Evolutionary conservation across 2,888 invertebrate species (phyloP).

Genomic region (Onthophagus sagittarius): DNA sequence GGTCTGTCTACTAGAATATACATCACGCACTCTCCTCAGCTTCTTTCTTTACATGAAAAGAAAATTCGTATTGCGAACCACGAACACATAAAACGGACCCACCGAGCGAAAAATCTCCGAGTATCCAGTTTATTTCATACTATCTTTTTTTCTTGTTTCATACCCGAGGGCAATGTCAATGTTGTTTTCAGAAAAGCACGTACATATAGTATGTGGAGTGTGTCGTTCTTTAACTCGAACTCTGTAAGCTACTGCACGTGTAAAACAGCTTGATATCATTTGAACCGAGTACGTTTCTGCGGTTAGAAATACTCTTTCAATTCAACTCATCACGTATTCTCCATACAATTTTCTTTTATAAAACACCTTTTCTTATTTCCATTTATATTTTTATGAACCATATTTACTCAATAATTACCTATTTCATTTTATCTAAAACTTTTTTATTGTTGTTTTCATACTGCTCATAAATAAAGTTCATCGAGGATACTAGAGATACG

Average conservation of each 20-base stretch:
- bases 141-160: slow-evolving; percentile 4
- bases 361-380: not conserved
- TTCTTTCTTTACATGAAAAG: not conserved
- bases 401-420: not conserved
- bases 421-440: not conserved
- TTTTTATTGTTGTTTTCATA: slow-evolving; percentile 4
- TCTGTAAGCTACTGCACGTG: not conserved
- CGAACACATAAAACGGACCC: slow-evolving; percentile 2
- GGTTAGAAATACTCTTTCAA: not conserved
- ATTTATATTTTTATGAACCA: too few species aligned
- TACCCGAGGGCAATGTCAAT: slow-evolving; percentile 4
- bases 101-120: slow-evolving; percentile 9
- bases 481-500: not conserved
- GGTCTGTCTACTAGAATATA: not conserved
- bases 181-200: not conserved
- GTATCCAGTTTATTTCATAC: slow-evolving; percentile 5
- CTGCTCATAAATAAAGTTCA: slow-evolving; percentile 2
- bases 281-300: not conserved
- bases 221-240: not conserved
- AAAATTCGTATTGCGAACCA: not conserved
- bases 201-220: not conserved
- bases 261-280: not conserved
- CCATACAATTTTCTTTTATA: not conserved
- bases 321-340: not conserved
- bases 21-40: not conserved